A percentile compares a stretch with the other conserved stretches of the same genome.
Conservation (phyloP, 1,140 invertebrate genomes). For the Elysia chlorotica region DNA sequence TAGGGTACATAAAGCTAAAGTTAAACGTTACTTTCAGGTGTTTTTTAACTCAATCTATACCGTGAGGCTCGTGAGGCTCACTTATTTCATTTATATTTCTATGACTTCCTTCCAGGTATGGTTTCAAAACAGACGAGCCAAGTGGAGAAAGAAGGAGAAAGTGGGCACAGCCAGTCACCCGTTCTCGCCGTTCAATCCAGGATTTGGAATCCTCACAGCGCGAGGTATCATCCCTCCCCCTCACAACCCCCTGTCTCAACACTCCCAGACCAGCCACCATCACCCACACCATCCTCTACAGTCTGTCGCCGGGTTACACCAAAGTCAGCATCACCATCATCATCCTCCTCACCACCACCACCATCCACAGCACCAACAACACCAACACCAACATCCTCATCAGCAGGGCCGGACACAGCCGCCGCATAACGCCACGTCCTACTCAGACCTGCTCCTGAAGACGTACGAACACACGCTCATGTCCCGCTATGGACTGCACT, state of each 20-base stretch:
- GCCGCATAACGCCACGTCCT: slow-evolving; percentile 66
- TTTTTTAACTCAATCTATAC: too few relatives aligned
- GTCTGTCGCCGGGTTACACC: too few relatives aligned
- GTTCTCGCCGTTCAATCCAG: slow-evolving; percentile 79
- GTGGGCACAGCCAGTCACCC: slow-evolving; percentile 78
- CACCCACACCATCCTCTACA: background rate
- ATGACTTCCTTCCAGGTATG: slow-evolving; percentile 80
- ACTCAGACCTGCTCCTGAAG: slow-evolving; percentile 75
- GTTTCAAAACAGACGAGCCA: slow-evolving; percentile 98
- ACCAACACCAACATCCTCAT: background rate
- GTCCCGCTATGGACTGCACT: slow-evolving; percentile 32
- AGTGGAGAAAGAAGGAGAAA: slow-evolving; percentile 91
- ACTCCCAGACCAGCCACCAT: background rate
- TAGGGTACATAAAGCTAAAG: too few relatives aligned
- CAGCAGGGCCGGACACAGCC: slow-evolving; percentile 6
- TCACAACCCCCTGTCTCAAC: slow-evolving; percentile 2
- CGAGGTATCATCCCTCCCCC: slow-evolving; percentile 70
- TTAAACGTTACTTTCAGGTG: too few relatives aligned
- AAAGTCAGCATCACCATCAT: slow-evolving; percentile 1
- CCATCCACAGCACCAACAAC: slow-evolving; percentile 7
- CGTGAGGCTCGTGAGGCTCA: too few relatives aligned
- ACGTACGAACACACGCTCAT: slow-evolving; percentile 71
- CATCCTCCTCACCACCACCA: slow-evolving; percentile 6
- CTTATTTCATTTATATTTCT: background rate
- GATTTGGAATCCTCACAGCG: slow-evolving; percentile 54